Evolutionary conservation across 2,113 vertebrate species (phyloP), one percentile per base, ranked within the genome.

Genomic region (Hemicordylus capensis): DNA sequence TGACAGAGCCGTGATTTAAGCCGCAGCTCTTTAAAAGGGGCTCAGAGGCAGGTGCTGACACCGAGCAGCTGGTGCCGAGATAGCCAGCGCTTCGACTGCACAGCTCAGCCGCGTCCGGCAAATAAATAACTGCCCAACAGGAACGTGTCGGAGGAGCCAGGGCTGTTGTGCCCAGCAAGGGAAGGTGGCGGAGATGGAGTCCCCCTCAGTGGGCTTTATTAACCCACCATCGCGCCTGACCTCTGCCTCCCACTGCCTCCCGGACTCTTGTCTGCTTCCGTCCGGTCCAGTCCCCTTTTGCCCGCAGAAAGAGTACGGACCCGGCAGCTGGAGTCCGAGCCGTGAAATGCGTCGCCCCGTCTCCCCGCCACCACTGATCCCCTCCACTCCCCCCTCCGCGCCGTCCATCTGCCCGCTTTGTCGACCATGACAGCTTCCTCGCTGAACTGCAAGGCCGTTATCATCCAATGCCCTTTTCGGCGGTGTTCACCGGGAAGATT

Each of bases 1-100:
- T 92, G 93, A 75, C 90, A 90, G 90, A 89, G 84, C 92, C 81
- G 87, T 89, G 89, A 92, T 94, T 93, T 91, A n/a, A 94, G 90
- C 88, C 69, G 64, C 81, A 78, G 87, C 90, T 93, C 1, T 89
- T 91, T 69, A 46, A 9, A 54, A 88, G 92, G 85, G 88, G 79
- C 85, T 88, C 77, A 4, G 76, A 93, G 91, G 87, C 91, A 83
- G 90, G 92, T 91, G 91, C 4, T 92, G 93, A 6, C 7, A 72
- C 76, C 1, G 84, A 93, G 89, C 93, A 91, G 91, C 93, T 94
- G 94, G 88, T 78, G 78, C 84, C 82, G 17, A 39, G 90, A 88
- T 3, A 77, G 90, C 85, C 85, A 61, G 89, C 81, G 42, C 59
- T 87, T 80, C 85, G 87, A 82, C 31, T 28, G 1, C 0, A 58